Conservation (phyloP, 2,797 vertebrate species). For the Xiphophorus birchmanni region DNA sequence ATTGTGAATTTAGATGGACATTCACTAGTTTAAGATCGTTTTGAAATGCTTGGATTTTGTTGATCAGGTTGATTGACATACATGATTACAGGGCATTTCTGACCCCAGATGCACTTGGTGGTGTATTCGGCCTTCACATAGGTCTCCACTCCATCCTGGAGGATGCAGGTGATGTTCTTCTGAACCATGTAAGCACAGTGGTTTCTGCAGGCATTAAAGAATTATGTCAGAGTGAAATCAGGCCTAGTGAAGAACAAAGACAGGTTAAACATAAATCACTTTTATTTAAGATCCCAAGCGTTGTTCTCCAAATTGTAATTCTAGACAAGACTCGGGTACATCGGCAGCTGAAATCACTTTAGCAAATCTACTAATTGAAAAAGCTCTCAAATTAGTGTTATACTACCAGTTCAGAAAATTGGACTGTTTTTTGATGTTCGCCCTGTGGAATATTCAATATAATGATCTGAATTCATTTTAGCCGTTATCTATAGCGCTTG, state of each 20-base stretch:
- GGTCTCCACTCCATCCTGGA: conserved; percentile 91
- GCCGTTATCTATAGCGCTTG: no score
- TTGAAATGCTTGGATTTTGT: background rate
- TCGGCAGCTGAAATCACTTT: background rate
- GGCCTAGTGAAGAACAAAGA: background rate
- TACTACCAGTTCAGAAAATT: background rate
- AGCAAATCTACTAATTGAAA: background rate
- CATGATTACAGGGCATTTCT: conserved; percentile 92
- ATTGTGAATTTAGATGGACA: background rate
- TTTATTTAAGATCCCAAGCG: background rate
- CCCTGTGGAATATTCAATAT: background rate
- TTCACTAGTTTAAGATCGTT: background rate
- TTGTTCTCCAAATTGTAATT: background rate
- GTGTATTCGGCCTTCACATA: conserved; percentile 95
- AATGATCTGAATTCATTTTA: background rate
- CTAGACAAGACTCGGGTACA: background rate
- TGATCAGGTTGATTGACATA: conserved; percentile 75
- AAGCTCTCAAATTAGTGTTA: background rate
- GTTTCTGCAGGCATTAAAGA: conserved; percentile 80
- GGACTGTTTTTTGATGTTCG: background rate
- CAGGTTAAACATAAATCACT: background rate
- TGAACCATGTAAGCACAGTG: conserved; percentile 95
- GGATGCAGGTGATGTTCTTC: conserved; percentile 91
- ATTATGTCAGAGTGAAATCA: background rate
- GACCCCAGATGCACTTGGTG: conserved; percentile 94